Base-by-base conservation (phyloP, 2,888 invertebrate species). In the Pyrgus malvae region DNA sequence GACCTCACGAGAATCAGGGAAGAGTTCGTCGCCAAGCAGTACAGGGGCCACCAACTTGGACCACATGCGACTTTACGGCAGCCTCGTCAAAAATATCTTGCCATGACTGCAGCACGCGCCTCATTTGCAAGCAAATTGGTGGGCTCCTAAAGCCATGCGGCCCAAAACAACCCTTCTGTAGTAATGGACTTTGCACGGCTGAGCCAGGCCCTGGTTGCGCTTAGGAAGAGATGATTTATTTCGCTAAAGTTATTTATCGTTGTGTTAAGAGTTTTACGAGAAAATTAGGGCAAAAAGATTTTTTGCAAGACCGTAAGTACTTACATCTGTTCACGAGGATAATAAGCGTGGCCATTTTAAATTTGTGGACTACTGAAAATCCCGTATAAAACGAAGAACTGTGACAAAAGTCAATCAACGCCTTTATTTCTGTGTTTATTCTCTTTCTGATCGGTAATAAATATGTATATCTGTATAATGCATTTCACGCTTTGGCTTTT, bases 101-200 rank as follows among this genome's bases (percentile, higher is more conserved):
- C 56, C 57, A 70, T 2, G 73, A 81, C 55, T 84, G 80, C 63
- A 69, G 59, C 29, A 81, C 80, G 1, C 70, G 72, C 1, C 21
- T 79, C 19, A 72, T 82, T 12, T 83, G 85, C 62, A 79, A 79
- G 41, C 71, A 70, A 1, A 27, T 74, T 4, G 80, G 78, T 3
- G 83, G 82, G 0, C 31, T 80, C 4, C 53, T 83, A 12, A 68
- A 65, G 16, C 5, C 56, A 1, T 86, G 86, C 60, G 65, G 68
- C 42, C 69, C 72, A 0, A 48, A 35, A 25, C 73, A 53, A 49
- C 80, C 83, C 3, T 64, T 79, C 55, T 86, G 86, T 58, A 78
- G 75, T 19, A 70, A 71, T 48, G 84, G 85, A 1, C 56, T 75
- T 2, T 84, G 85, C 58, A 75, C 80, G 0, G 41, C 70, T 2